Conservation (phyloP, 1,140 invertebrate species). For the Drosophila mojavensis region DNA sequence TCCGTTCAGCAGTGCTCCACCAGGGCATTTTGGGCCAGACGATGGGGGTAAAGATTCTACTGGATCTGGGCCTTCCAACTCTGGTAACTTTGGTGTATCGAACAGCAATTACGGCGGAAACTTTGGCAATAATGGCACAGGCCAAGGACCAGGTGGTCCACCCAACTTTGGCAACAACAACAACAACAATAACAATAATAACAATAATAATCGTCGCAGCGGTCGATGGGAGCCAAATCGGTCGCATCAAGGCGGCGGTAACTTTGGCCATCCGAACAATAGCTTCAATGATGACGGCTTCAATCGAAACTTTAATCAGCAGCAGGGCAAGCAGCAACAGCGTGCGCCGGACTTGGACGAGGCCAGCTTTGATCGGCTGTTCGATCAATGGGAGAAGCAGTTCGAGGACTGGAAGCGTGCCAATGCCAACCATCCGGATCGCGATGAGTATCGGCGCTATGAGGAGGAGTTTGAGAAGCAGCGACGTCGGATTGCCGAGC, state of each 20-base stretch:
- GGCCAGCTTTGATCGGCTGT: conserved; percentile 91
- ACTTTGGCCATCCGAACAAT: conserved; percentile 17
- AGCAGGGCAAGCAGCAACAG: conserved; percentile 16
- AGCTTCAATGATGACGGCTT: conserved; percentile 28
- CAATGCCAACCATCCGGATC: conserved; percentile 93
- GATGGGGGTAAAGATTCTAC: conserved; percentile 6
- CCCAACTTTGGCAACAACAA: conserved; percentile 12
- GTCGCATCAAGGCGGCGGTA: conserved; percentile 21
- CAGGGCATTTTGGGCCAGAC: background rate
- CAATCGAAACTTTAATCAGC: conserved; percentile 41
- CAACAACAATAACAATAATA: background rate
- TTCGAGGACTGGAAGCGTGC: conserved; percentile 93
- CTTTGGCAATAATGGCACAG: conserved; percentile 36
- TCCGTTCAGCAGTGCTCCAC: conserved; percentile 14
- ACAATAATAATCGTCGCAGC: conserved; percentile 26
- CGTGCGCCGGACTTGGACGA: conserved; percentile 86
- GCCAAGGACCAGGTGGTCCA: background rate
- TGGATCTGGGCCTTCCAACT: conserved; percentile 8
- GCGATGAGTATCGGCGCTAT: conserved; percentile 92
- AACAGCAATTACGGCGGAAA: conserved; percentile 28
- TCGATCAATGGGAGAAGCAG: conserved; percentile 93
- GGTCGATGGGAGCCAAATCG: conserved; percentile 39
- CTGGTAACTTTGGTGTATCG: conserved; percentile 25
- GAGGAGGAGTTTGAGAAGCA: conserved; percentile 93
- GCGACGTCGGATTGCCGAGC: conserved; percentile 89